phyloP scores from a whole-genome alignment of 2,797 vertebrate species.

The Fistularia commersonii region DNA sequence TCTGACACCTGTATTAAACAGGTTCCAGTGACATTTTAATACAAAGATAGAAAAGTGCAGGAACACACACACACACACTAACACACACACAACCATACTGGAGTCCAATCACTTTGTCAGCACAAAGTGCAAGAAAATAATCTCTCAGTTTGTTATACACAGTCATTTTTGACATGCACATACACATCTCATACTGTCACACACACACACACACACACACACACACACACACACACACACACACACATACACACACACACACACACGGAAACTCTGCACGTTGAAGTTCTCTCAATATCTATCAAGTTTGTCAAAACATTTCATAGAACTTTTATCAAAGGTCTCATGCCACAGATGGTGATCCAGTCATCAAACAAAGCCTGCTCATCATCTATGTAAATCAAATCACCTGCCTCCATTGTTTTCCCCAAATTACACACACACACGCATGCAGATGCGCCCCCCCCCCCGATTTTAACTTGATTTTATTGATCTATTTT shows the following conservation, averaged over 20 bases:
- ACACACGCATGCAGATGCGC: too few relatives aligned
- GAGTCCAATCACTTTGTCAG: conserved; percentile 30
- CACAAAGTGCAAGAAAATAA: conserved; percentile 21
- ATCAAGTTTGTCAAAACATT: too few relatives aligned
- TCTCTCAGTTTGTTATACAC: conserved; percentile 9
- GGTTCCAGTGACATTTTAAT: conserved; percentile 57
- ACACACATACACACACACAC: not conserved
- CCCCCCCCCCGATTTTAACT: too few relatives aligned
- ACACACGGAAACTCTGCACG: too few relatives aligned
- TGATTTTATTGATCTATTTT: not conserved
- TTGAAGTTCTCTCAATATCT: too few relatives aligned
- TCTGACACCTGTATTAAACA: conserved; percentile 42
- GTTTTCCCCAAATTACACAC: too few relatives aligned
- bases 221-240: not conserved
- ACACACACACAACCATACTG: conserved; percentile 7
- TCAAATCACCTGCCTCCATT: too few relatives aligned
- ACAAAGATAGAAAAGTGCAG: conserved; percentile 23
- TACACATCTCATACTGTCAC: conserved; percentile 12
- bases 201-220: conserved; percentile 12
- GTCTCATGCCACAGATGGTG: too few relatives aligned
- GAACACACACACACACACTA: conserved; percentile 11
- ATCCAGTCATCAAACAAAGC: too few relatives aligned
- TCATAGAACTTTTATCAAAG: too few relatives aligned
- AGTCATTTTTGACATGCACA: conserved; percentile 1
- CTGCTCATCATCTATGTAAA: too few relatives aligned